Evolutionary conservation across 2,888 invertebrate species (phyloP).

Genomic region (Heteromurus nitidus): DNA sequence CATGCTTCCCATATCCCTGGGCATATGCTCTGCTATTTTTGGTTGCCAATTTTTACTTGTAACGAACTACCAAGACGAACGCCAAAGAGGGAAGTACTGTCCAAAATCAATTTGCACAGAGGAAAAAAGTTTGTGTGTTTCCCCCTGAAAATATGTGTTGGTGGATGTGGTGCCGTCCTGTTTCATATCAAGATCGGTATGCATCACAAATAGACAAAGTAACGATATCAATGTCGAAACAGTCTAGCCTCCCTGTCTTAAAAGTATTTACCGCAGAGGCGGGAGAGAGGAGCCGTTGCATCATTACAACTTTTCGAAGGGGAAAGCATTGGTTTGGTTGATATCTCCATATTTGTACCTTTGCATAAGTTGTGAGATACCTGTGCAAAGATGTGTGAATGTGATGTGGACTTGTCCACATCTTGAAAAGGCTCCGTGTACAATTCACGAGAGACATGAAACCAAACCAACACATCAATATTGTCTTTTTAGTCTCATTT

Average conservation of each 20-base stretch:
- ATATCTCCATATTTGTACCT: too few species aligned
- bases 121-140: conserved; percentile 39
- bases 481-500: conserved; percentile 54
- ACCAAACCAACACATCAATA: conserved; percentile 63
- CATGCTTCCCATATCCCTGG: background rate
- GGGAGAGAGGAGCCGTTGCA: too few species aligned
- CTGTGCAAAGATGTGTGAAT: conserved; percentile 9
- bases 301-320: too few species aligned
- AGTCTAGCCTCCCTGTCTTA: too few species aligned
- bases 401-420: conserved; percentile 20
- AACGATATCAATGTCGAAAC: too few species aligned
- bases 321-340: too few species aligned
- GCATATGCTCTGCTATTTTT: background rate
- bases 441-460: conserved; percentile 60
- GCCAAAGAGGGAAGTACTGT: conserved; percentile 35
- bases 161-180: too few species aligned
- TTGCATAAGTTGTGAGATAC: too few species aligned
- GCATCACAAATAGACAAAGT: too few species aligned
- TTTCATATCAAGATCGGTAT: too few species aligned
- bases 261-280: too few species aligned
- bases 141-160: background rate
- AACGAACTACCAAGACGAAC: background rate
- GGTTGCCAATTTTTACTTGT: conserved; percentile 16
- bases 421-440: conserved; percentile 40
- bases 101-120: conserved; percentile 60